These are phyloP conservation scores for Halisarca cf. caerulea DNA, from an alignment of 37 sponge, comb jelly and placozoan species.

Conservation along the genomic window DNA sequence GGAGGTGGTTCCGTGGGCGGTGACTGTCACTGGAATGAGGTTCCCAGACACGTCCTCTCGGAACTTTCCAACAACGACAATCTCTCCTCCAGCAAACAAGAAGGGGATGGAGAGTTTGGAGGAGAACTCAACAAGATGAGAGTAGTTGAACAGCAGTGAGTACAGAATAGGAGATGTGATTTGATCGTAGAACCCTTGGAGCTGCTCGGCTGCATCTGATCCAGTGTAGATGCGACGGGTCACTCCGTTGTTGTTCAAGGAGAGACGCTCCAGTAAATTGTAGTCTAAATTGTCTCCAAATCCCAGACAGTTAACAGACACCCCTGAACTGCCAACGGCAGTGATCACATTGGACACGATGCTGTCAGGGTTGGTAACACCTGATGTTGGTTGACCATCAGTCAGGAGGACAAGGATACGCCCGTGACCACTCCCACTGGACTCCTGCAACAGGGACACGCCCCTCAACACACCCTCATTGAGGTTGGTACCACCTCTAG, in stretches of 20 bases:
- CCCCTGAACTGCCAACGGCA: conserved; percentile 17
- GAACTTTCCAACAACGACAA: conserved; percentile 43
- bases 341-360: conserved; percentile 13
- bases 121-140: neutral
- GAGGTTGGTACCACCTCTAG: conserved; percentile 61
- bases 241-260: conserved; percentile 52
- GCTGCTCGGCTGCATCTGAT: conserved; percentile 47
- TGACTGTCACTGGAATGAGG: conserved; percentile 9
- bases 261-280: conserved; percentile 42
- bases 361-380: conserved; percentile 20
- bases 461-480: conserved; percentile 40
- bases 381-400: conserved; percentile 62
- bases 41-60: neutral
- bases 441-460: conserved; percentile 16
- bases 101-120: conserved; percentile 36
- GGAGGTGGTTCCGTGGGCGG: conserved; percentile 19
- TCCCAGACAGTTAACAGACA: conserved; percentile 57
- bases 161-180: conserved; percentile 54
- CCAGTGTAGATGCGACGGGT: conserved; percentile 51
- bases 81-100: conserved; percentile 53
- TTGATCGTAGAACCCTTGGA: conserved; percentile 61
- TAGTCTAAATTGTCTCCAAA: conserved; percentile 54
- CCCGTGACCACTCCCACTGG: conserved; percentile 1
- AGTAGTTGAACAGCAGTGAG: conserved; percentile 20
- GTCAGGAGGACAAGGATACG: conserved; percentile 61